Base-by-base conservation (phyloP, 2,888 invertebrate genomes). In the Exephanes ischioxanthus region DNA sequence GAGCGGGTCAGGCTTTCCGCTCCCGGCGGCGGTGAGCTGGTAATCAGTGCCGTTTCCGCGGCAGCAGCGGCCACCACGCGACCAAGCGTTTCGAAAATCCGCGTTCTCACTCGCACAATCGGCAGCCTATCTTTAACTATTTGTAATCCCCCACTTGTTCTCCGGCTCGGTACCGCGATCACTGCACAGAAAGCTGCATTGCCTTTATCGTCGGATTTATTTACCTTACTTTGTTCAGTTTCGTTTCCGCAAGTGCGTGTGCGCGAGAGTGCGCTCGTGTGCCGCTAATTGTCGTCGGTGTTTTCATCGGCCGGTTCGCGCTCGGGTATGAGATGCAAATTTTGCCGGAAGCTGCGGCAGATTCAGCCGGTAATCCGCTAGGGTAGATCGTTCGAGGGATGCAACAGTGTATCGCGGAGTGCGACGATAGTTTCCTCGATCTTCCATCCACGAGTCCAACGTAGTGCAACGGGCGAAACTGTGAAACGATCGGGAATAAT, bases 1-100 rank as follows among this genome's bases (percentile, higher is more conserved):
- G 85, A 87, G 86, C 41, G 41, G 84, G 89, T 87, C 87, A 89
- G 88, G 88, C 87, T 91, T 90, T 91, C 89, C 89, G 90, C 88
- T 91, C 89, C 89, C 89, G 91, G 88, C 89, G 79, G 89, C 89
- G 91, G 88, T 89, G 89, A 91, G 90, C 91, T 90, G 90, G 92
- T 93, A 94, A 94, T 93, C 94, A 94, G 94, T 94, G 93, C 93
- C 93, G 94, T 94, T 93, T 93, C 93, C 93, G 93, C 93, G 93
- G 91, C 92, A 93, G 93, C 90, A 91, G 90, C 90, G 92, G 91
- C 91, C 91, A 92, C 92, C 92, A 92, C 93, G 92, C 92, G 90
- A 87, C 89, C 61, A 86, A 72, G 45, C 53, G 66, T 80, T 83
- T 19, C 33, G 45, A 71, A 77, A 71, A 73, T 22, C 51, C 63